Evolutionary conservation across 2,113 vertebrate species (phyloP).

Genomic region (Bubalus kerabau): DNA sequence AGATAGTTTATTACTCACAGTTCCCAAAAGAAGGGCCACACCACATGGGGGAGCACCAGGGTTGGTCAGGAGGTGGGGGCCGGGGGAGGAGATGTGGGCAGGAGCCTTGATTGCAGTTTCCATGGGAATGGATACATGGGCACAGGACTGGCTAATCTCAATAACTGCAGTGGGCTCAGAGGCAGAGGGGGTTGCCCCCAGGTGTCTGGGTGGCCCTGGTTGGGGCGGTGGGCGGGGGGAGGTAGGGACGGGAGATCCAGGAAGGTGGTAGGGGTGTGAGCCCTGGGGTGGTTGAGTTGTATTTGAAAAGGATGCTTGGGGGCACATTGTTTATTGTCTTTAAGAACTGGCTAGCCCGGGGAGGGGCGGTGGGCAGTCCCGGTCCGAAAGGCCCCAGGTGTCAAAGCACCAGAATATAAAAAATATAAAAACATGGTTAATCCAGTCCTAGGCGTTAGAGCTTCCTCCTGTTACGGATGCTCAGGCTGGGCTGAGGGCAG

Average conservation of each 20-base stretch:
- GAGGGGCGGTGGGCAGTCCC: background rate
- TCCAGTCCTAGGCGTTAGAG: accelerated
- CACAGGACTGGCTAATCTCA: too few species aligned
- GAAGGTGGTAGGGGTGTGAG: background rate
- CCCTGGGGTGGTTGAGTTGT: background rate
- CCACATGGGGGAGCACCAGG: accelerated
- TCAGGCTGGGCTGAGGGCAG: accelerated
- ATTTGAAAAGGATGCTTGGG: background rate
- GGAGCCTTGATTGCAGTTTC: background rate
- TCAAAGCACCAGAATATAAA: background rate
- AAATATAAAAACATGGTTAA: background rate
- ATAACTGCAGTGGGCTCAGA: background rate
- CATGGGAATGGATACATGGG: accelerated
- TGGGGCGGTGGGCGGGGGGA: background rate
- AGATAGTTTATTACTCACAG: background rate
- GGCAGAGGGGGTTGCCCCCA: background rate
- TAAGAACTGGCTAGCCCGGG: background rate
- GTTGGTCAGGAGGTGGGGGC: background rate
- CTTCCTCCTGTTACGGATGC: accelerated
- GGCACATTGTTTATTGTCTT: background rate
- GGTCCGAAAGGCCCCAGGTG: background rate
- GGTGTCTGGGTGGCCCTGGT: background rate
- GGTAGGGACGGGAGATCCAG: too few species aligned
- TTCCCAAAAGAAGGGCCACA: background rate
- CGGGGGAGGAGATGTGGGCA: background rate